These are phyloP conservation scores for Dasysyrphus albostriatus DNA, from an alignment of 2,888 invertebrate genomes.

Conservation along the genomic window DNA sequence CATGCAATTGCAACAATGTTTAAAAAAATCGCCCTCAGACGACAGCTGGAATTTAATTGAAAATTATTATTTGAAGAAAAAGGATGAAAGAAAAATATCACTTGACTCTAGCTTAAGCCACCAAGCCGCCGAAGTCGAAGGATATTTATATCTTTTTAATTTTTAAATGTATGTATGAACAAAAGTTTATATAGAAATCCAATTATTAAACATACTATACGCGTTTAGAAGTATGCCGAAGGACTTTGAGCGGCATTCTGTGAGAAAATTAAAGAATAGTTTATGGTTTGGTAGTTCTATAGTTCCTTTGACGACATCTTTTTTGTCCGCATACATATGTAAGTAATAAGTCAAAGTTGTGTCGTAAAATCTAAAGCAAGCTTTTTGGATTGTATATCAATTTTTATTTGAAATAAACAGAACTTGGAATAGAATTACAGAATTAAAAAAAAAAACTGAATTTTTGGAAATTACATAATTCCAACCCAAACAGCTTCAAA, in stretches of 20 bases:
- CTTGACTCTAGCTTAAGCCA: not conserved
- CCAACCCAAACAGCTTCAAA: no score
- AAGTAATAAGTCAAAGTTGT: not conserved
- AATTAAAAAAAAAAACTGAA: no score
- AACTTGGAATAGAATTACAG: no score
- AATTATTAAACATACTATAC: not conserved
- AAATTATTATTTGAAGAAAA: slow-evolving; percentile 63
- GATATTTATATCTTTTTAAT: slow-evolving; percentile 61
- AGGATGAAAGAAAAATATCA: slow-evolving; percentile 1
- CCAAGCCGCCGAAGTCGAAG: slow-evolving; percentile 33
- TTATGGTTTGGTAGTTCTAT: not conserved
- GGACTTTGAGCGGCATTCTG: slow-evolving; percentile 9
- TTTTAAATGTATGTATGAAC: slow-evolving; percentile 17
- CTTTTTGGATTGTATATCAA: no score
- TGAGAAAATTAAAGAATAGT: not conserved
- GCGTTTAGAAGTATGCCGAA: not conserved
- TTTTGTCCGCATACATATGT: no score
- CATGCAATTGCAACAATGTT: slow-evolving; percentile 26
- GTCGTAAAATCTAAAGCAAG: no score
- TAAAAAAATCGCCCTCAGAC: slow-evolving; percentile 41
- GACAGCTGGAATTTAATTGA: slow-evolving; percentile 72
- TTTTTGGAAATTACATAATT: no score
- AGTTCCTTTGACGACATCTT: no score
- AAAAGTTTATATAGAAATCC: slow-evolving; percentile 11
- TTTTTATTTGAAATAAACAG: no score